Percentiles rank a stretch among this genome's conserved stretches.
phyloP scores from a whole-genome alignment of 2,888 invertebrate species.

The Sinopyrophorus schimmeli region DNA sequence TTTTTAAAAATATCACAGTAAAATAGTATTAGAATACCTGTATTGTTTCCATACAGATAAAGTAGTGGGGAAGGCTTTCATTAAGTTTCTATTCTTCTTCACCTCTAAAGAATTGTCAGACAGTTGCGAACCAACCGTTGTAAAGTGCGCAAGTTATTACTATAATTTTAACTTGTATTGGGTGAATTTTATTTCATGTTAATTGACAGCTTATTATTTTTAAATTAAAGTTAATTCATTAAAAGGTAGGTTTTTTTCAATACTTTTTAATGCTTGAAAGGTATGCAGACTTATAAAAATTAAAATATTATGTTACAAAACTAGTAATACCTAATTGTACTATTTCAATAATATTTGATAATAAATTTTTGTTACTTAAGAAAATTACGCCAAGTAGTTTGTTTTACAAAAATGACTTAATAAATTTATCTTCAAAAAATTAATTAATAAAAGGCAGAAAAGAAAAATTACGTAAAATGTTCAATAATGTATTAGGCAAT shows the following conservation, averaged over 20 bases:
- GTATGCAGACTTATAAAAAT: background rate
- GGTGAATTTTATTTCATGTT: constrained; percentile 32
- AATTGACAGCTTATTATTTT: constrained; percentile 6
- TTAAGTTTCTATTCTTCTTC: constrained; percentile 41
- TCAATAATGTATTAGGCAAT: too few species aligned
- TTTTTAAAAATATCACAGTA: too few species aligned
- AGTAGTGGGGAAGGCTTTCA: constrained; percentile 40
- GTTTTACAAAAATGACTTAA: too few species aligned
- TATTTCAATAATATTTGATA: too few species aligned
- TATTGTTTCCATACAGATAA: constrained; percentile 22
- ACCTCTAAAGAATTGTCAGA: constrained; percentile 40
- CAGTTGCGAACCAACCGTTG: constrained; percentile 43
- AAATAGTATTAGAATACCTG: too few species aligned
- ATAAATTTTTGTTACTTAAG: too few species aligned
- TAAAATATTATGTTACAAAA: too few species aligned
- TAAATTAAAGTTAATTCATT: background rate
- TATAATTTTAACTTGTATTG: constrained; percentile 26
- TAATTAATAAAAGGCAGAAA: too few species aligned
- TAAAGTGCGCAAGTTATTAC: constrained; percentile 36
- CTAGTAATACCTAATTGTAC: too few species aligned
- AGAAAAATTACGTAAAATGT: too few species aligned
- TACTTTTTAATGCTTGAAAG: background rate
- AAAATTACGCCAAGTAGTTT: too few species aligned
- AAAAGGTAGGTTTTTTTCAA: constrained; percentile 11
- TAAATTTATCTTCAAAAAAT: too few species aligned